A percentile compares a stretch with the other conserved stretches of the same genome.
These are phyloP conservation scores for Malurus alboscapulatus DNA, from an alignment of 2,113 vertebrate species.

Conservation along the genomic window DNA sequence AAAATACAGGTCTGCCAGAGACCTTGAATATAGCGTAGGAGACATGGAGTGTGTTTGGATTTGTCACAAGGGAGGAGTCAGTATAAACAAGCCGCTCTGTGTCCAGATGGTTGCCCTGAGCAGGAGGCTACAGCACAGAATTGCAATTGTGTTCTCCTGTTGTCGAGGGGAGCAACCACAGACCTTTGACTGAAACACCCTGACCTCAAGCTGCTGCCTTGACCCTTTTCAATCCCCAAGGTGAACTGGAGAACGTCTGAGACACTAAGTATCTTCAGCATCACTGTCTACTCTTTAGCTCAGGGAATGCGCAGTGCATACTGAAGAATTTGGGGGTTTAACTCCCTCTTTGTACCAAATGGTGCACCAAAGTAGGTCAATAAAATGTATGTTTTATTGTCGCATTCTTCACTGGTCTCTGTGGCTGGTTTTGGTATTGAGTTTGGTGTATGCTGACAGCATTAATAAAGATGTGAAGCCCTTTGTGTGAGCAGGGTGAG, in stretches of 20 bases:
- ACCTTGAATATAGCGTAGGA: neutral
- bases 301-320: accelerated
- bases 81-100: neutral
- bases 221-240: neutral
- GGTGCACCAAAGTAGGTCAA: neutral
- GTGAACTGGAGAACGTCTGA: neutral
- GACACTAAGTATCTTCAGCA: neutral
- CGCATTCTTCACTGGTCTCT: neutral
- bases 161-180: neutral
- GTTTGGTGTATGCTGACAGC: neutral
- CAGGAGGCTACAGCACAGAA: conserved; percentile 10
- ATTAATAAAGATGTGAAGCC: neutral
- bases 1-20: neutral
- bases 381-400: neutral
- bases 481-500: neutral
- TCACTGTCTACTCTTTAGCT: accelerated
- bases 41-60: neutral
- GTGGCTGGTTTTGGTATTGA: accelerated
- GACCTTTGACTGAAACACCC: conserved; percentile 24
- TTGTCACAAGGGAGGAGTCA: conserved; percentile 39
- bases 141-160: neutral
- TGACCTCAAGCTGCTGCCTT: conserved; percentile 38
- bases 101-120: conserved; percentile 26
- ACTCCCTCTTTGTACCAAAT: neutral
- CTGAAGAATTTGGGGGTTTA: neutral